Percentiles rank a stretch among this genome's conserved stretches.
Conservation (phyloP, 1,140 invertebrate genomes). For the Spodoptera litura region DNA sequence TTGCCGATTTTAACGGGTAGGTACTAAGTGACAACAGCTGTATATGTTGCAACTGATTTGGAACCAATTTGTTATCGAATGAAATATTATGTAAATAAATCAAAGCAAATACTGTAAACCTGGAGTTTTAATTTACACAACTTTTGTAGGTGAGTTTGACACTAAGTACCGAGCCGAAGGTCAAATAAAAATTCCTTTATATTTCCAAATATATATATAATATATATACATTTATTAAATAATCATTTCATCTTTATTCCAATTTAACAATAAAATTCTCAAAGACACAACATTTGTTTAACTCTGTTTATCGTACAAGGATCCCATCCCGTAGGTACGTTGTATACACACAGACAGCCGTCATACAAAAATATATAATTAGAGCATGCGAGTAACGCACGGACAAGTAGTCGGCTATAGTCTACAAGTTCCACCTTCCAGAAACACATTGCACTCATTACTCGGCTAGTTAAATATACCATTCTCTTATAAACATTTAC, state of each 20-base stretch:
- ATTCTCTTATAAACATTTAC: conserved; percentile 36
- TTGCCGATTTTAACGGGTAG: too few relatives aligned
- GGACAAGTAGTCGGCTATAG: conserved; percentile 44
- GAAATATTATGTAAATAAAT: too few relatives aligned
- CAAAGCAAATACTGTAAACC: too few relatives aligned
- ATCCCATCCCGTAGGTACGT: conserved; percentile 69
- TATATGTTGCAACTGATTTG: too few relatives aligned
- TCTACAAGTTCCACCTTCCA: conserved; percentile 11
- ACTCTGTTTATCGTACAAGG: conserved; percentile 76
- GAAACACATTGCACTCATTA: neutral
- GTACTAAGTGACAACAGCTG: too few relatives aligned
- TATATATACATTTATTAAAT: conserved; percentile 86
- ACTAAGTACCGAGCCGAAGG: neutral
- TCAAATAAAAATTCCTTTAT: conserved; percentile 70
- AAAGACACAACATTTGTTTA: conserved; percentile 85
- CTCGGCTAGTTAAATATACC: conserved; percentile 39
- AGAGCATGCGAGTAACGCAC: conserved; percentile 35
- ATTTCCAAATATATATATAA: conserved; percentile 84
- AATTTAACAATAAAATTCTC: conserved; percentile 86
- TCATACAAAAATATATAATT: conserved; percentile 72
- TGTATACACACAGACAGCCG: conserved; percentile 57
- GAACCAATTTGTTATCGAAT: too few relatives aligned
- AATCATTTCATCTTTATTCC: conserved; percentile 84
- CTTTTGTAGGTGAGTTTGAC: neutral
- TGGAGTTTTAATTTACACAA: too few relatives aligned